These are phyloP conservation scores for Deroplatys truncata DNA, from an alignment of 2,888 invertebrate genomes.

Conservation along the genomic window DNA sequence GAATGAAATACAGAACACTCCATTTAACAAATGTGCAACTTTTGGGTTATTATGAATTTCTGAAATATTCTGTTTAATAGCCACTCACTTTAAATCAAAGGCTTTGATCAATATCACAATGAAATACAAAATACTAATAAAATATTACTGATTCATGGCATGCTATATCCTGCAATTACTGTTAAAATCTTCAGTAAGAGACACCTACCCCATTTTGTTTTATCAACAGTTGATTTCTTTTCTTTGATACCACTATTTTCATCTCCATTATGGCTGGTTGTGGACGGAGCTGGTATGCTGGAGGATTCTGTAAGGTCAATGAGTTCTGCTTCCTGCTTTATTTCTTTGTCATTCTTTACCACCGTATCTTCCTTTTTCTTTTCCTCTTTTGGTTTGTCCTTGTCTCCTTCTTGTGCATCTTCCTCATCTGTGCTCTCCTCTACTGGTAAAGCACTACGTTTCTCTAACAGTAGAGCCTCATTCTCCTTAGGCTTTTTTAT, in stretches of 20 bases:
- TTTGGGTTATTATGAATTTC: too few species aligned
- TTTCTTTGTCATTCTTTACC: conserved; percentile 12
- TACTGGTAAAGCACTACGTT: conserved; percentile 65
- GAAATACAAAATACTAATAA: too few species aligned
- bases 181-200: background rate
- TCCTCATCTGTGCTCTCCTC: conserved; percentile 58
- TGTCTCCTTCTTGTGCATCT: conserved; percentile 19
- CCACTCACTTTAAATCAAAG: too few species aligned
- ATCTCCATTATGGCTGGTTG: background rate
- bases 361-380: conserved; percentile 11
- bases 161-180: too few species aligned
- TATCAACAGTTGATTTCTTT: conserved; percentile 29
- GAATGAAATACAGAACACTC: too few species aligned
- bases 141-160: too few species aligned
- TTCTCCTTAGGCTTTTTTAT: conserved; percentile 78
- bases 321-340: conserved; percentile 41
- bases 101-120: too few species aligned
- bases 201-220: conserved; percentile 38
- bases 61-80: too few species aligned
- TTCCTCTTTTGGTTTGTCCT: conserved; percentile 1
- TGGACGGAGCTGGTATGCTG: background rate
- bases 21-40: too few species aligned
- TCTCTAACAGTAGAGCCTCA: conserved; percentile 57
- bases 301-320: conserved; percentile 34
- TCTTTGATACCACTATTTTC: background rate